Base-by-base conservation (phyloP, 1,140 invertebrate genomes). In the Aricia agestis region DNA sequence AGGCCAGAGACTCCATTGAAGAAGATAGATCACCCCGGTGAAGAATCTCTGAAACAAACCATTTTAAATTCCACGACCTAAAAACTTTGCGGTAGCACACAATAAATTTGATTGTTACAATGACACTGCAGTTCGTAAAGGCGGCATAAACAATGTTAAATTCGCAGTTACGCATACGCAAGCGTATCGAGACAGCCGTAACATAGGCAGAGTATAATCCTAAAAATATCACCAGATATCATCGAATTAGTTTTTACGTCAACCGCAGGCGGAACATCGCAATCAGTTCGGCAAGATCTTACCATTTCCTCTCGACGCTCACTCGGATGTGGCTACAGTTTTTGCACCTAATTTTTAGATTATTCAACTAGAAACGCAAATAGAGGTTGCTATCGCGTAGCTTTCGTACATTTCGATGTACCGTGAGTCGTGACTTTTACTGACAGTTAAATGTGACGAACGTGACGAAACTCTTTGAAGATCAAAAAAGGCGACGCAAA, bases 1-100 rank as follows among this genome's bases (percentile, higher is more conserved):
- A 96, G 0, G 94, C 93, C 25, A 96, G 84, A 0, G 95, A 95
- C 79, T 96, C 95, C 95, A 96, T 95, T 15, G 95, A 96, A 0
- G 95, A 96, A 0, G 94, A 95, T 31, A 96, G 81, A 72, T 96
- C 95, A 17, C 93, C 94, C 18, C 95, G 94, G 78, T 96, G 95
- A 17, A 96, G 90, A 73, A 96, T 93, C 84, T 96, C 95, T 96
- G 90, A 18, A 92, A 87, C 74, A 83, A 82, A 32, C 66, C 31
- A 32, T 9, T 19, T n/a, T 32, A 13, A 3, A 66, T 25, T 13
- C 18, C 19, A 9, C 18, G 36, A 7, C 36, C 36, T 36, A 9
- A 36, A 1, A 7, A 7, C 36, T 36, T 1, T 36, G 36, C 36
- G 36, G 36, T 2, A 5, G 9, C 36, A 7, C 9, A 7, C 36